These are phyloP conservation scores for Dinoponera quadriceps DNA, from an alignment of 1,140 invertebrate species.

Conservation along the genomic window DNA sequence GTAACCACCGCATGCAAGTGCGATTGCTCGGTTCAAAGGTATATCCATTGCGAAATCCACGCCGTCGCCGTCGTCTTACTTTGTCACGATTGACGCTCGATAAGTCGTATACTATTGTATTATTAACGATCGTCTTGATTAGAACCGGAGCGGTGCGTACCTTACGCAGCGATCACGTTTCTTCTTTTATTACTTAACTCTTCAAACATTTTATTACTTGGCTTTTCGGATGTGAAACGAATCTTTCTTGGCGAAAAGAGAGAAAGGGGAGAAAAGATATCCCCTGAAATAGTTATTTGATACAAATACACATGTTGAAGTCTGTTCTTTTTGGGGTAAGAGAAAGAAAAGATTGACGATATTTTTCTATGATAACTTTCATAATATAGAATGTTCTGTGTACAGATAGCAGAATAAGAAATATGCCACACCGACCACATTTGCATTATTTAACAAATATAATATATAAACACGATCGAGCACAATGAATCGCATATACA, in stretches of 20 bases:
- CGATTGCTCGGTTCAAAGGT: conserved; percentile 45
- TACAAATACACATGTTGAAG: too few relatives aligned
- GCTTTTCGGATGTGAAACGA: neutral
- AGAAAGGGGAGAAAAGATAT: neutral
- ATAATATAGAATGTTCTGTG: too few relatives aligned
- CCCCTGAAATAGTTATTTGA: neutral
- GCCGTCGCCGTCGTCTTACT: neutral
- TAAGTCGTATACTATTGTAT: conserved; percentile 5
- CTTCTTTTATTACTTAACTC: neutral
- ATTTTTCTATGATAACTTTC: too few relatives aligned
- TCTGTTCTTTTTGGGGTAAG: too few relatives aligned
- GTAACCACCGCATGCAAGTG: neutral
- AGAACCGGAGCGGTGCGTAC: neutral
- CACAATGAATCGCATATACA: too few relatives aligned
- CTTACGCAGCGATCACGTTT: neutral
- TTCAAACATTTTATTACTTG: neutral
- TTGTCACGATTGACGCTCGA: conserved; percentile 30
- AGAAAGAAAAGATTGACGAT: too few relatives aligned
- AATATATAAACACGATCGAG: too few relatives aligned
- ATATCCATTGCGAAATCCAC: conserved; percentile 46
- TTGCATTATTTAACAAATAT: too few relatives aligned
- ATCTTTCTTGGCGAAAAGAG: neutral
- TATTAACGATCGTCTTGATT: conserved; percentile 39
- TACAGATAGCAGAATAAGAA: too few relatives aligned
- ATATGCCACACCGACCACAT: too few relatives aligned